Evolutionary conservation across 2,113 vertebrate genomes (phyloP).

Genomic region (Sialia sialis): DNA sequence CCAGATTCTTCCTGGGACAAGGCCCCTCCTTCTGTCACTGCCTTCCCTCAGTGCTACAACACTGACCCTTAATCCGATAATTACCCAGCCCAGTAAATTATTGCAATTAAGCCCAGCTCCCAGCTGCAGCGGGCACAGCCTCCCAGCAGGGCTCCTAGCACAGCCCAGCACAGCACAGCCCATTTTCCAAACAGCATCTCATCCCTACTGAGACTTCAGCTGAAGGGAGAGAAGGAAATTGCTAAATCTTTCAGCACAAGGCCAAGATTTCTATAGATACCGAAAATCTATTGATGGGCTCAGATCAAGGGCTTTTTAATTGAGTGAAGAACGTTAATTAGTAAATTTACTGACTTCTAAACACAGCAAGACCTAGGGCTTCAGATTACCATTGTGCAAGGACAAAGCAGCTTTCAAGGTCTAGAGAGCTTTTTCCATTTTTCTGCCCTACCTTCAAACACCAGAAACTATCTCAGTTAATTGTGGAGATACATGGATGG

Average conservation of each 20-base stretch:
- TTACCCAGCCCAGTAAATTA: conserved; percentile 18
- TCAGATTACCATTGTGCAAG: not conserved
- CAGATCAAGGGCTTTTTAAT: conserved; percentile 53
- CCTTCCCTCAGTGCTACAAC: not conserved
- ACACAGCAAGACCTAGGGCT: conserved; percentile 2
- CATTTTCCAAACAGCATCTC: not conserved
- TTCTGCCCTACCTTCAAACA: not conserved
- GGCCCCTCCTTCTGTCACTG: not conserved
- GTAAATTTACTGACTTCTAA: conserved; percentile 51
- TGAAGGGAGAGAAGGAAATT: not conserved
- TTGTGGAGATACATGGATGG: not conserved
- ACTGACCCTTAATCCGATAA: not conserved
- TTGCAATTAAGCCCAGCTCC: conserved; percentile 33
- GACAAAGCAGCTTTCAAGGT: conserved; percentile 38
- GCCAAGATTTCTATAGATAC: conserved; percentile 34
- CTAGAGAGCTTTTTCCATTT: not conserved
- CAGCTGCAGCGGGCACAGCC: conserved; percentile 1
- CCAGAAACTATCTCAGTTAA: not conserved
- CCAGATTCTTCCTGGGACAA: not conserved
- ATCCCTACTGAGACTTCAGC: not conserved
- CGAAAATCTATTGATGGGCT: not conserved
- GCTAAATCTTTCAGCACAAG: not conserved
- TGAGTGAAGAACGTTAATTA: conserved; percentile 40
- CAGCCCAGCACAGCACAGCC: not conserved
- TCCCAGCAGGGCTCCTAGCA: not conserved